Conservation (phyloP, 2,113 vertebrate species). For the Cairina moschata region DNA sequence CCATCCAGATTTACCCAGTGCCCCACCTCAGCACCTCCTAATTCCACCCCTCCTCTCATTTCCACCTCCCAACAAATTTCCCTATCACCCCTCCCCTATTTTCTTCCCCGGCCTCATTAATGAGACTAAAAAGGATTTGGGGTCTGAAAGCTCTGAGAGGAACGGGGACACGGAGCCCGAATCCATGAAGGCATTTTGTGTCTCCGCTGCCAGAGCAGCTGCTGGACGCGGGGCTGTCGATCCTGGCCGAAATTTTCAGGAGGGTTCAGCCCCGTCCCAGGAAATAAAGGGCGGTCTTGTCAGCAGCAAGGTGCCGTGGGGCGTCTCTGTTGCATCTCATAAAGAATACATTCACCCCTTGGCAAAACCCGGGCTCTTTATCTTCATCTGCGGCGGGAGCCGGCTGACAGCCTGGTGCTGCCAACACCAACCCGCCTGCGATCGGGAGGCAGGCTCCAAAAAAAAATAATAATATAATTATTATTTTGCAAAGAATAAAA, state of each 20-base stretch:
- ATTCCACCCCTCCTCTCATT: background rate
- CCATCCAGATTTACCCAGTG: background rate
- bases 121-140: background rate
- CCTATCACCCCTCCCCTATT: background rate
- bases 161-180: background rate
- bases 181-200: conserved; percentile 36
- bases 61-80: background rate
- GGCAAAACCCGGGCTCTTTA: conserved; percentile 43
- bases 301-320: conserved; percentile 47
- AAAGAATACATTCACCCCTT: conserved; percentile 57
- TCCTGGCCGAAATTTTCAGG: conserved; percentile 36
- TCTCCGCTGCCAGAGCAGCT: background rate
- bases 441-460: conserved; percentile 5
- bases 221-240: conserved; percentile 11
- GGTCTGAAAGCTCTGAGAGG: conserved; percentile 12
- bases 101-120: background rate
- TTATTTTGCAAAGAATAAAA: background rate
- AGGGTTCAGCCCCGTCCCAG: conserved; percentile 1
- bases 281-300: conserved; percentile 57
- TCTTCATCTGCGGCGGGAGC: conserved; percentile 25
- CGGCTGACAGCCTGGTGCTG: background rate
- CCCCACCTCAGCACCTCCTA: background rate
- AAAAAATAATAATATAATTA: background rate
- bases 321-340: conserved; percentile 36
- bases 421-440: conserved; percentile 48